Percentiles rank a stretch among this genome's conserved stretches.
phyloP scores from a whole-genome alignment of 2,113 vertebrate species.

The Salminus brasiliensis region DNA sequence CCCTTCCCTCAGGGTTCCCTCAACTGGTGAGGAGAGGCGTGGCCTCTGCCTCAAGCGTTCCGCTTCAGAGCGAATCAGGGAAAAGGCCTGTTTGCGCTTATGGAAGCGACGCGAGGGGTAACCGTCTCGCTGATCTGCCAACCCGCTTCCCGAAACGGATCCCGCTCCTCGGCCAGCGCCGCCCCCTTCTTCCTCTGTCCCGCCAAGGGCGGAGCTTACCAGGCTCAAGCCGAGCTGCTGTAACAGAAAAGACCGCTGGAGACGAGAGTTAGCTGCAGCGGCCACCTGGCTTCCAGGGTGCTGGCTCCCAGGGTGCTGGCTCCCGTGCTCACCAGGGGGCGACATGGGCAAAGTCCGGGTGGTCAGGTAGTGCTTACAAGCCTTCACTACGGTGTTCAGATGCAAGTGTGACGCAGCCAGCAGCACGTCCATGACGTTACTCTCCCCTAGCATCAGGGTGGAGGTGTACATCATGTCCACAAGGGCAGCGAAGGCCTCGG shows the following conservation, averaged over 20 bases:
- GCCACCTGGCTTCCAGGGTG: constrained; percentile 62
- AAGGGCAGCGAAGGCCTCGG: constrained; percentile 93
- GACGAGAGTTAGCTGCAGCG: constrained; percentile 80
- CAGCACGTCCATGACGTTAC: constrained; percentile 97
- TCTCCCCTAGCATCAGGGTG: constrained; percentile 95
- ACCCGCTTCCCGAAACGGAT: constrained; percentile 49
- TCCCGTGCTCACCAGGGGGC: constrained; percentile 74
- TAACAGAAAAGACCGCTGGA: constrained; percentile 94
- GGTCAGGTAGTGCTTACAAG: constrained; percentile 96
- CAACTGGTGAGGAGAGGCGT: constrained; percentile 75
- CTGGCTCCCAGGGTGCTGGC: constrained; percentile 59
- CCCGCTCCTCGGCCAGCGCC: constrained; percentile 43
- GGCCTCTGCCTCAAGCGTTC: constrained; percentile 86
- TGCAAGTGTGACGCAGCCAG: constrained; percentile 95
- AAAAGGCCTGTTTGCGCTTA: constrained; percentile 86
- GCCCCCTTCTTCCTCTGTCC: constrained; percentile 51
- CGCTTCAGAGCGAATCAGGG: constrained; percentile 74
- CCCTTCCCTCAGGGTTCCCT: constrained; percentile 74
- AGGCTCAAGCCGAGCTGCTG: constrained; percentile 95
- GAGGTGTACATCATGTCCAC: constrained; percentile 99
- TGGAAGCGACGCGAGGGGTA: constrained; percentile 90
- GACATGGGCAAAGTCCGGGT: constrained; percentile 93
- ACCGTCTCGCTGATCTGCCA: constrained; percentile 81
- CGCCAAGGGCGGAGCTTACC: constrained; percentile 86
- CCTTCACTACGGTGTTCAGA: constrained; percentile 94